phyloP scores from a whole-genome alignment of 2,113 vertebrate species.

The Mus pahari region DNA sequence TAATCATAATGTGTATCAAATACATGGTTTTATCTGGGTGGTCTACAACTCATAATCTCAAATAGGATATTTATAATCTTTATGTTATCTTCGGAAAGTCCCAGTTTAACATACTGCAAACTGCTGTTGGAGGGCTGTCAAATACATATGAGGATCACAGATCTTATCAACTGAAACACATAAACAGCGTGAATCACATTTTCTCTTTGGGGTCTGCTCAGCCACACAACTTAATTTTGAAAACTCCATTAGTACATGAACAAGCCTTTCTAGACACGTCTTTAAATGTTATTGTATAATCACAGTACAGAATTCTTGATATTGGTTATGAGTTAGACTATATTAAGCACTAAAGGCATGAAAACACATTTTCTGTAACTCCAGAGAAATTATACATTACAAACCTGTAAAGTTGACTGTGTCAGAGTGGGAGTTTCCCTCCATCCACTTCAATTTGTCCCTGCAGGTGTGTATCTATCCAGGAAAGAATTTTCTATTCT shows the following conservation, averaged over 20 bases:
- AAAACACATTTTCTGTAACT: background rate
- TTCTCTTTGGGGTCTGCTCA: background rate
- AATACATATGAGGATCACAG: background rate
- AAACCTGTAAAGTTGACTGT: background rate
- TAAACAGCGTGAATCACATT: slow-evolving; percentile 4
- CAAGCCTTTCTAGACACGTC: background rate
- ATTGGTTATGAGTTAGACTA: background rate
- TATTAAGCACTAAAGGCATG: background rate
- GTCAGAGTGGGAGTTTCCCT: background rate
- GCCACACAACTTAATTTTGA: slow-evolving; percentile 1
- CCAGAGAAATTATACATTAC: background rate
- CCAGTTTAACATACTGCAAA: slow-evolving; percentile 8
- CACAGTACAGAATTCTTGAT: background rate
- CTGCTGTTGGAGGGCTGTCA: background rate
- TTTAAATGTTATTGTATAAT: background rate
- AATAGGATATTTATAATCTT: slow-evolving; percentile 38
- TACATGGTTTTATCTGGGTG: slow-evolving; percentile 49
- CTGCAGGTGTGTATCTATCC: background rate
- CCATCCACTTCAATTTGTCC: background rate
- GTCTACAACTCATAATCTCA: slow-evolving; percentile 10
- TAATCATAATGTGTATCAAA: slow-evolving; percentile 23
- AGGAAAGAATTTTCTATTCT: background rate
- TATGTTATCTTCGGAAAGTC: slow-evolving; percentile 26
- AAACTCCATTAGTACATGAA: background rate
- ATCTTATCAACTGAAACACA: slow-evolving; percentile 29